Conservation (phyloP, 2,113 vertebrate genomes). For the Lophius piscatorius region DNA sequence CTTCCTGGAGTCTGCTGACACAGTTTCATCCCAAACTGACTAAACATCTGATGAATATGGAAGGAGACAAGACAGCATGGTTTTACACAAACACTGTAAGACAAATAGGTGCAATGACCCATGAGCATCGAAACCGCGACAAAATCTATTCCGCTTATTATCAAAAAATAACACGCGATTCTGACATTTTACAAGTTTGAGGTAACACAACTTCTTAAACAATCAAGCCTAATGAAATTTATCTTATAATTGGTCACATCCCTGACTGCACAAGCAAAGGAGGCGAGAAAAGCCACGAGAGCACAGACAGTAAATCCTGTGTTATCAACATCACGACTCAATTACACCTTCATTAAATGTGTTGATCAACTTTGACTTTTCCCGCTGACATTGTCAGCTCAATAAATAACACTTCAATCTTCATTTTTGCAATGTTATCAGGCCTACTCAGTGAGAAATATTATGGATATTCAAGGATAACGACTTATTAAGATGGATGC, state of each 20-base stretch:
- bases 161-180: no score
- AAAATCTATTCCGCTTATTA: no score
- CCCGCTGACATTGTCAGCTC: constrained; percentile 22
- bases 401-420: constrained; percentile 31
- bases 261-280: constrained; percentile 27
- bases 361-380: constrained; percentile 44
- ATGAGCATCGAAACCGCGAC: constrained; percentile 6
- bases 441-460: not conserved
- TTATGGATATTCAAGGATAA: constrained; percentile 13
- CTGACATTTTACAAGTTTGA: constrained; percentile 29
- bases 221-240: constrained; percentile 31
- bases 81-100: constrained; percentile 3
- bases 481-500: constrained; percentile 1
- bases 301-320: constrained; percentile 6
- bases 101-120: constrained; percentile 6
- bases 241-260: constrained; percentile 38
- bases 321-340: constrained; percentile 9
- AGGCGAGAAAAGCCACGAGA: constrained; percentile 6
- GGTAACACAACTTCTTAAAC: constrained; percentile 31
- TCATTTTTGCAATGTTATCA: constrained; percentile 10
- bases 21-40: no score
- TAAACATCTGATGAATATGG: constrained; percentile 15
- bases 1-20: not conserved
- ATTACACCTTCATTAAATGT: constrained; percentile 35
- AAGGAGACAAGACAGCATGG: not conserved